Evolutionary conservation across 2,113 vertebrate species (phyloP).

Genomic region (Strix uralensis): DNA sequence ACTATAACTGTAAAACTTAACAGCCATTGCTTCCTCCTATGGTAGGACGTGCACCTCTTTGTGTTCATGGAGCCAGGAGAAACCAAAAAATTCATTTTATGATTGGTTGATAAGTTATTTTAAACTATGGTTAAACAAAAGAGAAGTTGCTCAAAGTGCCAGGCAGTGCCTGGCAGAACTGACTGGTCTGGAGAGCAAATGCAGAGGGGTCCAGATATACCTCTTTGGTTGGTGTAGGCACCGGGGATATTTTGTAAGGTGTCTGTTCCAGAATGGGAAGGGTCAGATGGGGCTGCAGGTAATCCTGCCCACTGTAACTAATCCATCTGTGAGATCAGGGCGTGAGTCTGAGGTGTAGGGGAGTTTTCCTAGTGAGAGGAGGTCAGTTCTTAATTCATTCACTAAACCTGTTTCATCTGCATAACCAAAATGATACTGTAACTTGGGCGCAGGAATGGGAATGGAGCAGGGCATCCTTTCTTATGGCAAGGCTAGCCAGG

Average conservation of each 20-base stretch:
- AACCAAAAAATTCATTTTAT: constrained; percentile 76
- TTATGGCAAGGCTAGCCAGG: background rate
- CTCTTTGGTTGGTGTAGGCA: constrained; percentile 28
- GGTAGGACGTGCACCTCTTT: constrained; percentile 91
- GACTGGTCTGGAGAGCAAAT: background rate
- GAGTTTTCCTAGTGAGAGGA: background rate
- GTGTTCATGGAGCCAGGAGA: constrained; percentile 85
- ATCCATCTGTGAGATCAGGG: background rate
- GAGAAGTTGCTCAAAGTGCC: constrained; percentile 4
- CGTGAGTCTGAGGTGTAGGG: background rate
- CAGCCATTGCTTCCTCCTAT: constrained; percentile 97
- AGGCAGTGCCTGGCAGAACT: constrained; percentile 3
- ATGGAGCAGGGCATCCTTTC: background rate
- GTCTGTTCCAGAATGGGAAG: background rate
- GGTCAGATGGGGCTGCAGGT: background rate
- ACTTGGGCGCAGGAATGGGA: background rate
- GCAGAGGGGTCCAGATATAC: constrained; percentile 1
- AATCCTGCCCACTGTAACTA: background rate
- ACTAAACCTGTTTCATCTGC: constrained; percentile 1
- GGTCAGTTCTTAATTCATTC: background rate
- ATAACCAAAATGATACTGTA: background rate
- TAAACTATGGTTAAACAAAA: constrained; percentile 29
- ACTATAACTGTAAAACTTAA: constrained; percentile 80
- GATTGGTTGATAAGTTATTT: constrained; percentile 52
- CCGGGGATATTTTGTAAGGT: constrained; percentile 39